phyloP scores from a whole-genome alignment of 2,797 vertebrate species.

The Melopsittacus undulatus region DNA sequence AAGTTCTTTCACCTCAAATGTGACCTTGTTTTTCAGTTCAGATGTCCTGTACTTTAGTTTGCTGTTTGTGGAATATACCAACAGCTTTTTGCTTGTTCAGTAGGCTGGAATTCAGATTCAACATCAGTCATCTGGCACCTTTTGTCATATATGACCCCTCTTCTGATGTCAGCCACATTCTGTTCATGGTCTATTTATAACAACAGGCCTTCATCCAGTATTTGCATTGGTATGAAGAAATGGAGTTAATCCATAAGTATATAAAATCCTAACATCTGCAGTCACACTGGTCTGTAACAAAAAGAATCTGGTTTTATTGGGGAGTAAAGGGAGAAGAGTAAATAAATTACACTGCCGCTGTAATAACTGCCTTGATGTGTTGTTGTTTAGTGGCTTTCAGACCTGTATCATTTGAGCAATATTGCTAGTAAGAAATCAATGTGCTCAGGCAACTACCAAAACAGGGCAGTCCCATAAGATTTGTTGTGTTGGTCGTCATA shows the following conservation, averaged over 20 bases:
- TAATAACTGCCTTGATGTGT: slow-evolving; percentile 14
- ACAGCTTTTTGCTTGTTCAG: not conserved
- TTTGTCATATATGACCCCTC: not conserved
- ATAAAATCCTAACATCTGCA: not conserved
- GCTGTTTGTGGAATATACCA: not conserved
- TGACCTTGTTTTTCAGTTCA: not conserved
- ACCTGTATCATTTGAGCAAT: not conserved
- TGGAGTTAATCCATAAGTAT: not conserved
- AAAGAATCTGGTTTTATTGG: not conserved
- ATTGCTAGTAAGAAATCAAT: slow-evolving; percentile 14
- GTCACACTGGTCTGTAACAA: not conserved
- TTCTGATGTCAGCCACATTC: not conserved
- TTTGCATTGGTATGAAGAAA: not conserved
- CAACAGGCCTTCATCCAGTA: not conserved
- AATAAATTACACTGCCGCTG: not conserved
- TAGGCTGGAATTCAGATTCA: not conserved
- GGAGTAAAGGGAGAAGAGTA: not conserved
- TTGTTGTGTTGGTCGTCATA: not conserved
- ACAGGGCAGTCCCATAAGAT: not conserved
- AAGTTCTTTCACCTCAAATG: not conserved
- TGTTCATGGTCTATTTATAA: not conserved
- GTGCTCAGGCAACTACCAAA: slow-evolving; percentile 16
- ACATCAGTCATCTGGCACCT: not conserved
- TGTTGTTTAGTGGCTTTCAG: slow-evolving; percentile 16
- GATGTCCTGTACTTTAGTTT: not conserved